A percentile compares a stretch with the other conserved stretches of the same genome.
Conservation (phyloP, 2,888 invertebrate genomes). For the Oscheius sp. region DNA sequence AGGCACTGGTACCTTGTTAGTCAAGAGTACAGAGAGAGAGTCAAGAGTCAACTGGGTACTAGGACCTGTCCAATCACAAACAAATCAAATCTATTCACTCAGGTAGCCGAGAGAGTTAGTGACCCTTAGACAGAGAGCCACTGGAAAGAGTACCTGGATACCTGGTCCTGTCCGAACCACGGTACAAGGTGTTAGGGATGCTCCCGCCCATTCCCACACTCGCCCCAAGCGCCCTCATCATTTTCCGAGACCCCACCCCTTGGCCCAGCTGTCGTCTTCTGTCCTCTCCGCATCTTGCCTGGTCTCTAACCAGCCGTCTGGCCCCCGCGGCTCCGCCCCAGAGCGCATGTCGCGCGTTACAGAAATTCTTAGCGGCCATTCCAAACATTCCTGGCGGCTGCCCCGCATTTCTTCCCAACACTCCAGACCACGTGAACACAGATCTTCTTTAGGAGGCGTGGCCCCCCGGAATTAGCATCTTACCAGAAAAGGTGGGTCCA, state of each 20-base stretch:
- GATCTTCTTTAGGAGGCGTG: slow-evolving; percentile 27
- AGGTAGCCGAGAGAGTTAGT: no score
- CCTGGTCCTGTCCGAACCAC: no score
- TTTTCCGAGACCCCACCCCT: not conserved
- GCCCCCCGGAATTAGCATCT: not conserved
- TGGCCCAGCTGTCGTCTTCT: slow-evolving; percentile 14
- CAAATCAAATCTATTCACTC: not conserved
- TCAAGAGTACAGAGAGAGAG: not conserved
- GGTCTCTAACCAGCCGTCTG: not conserved
- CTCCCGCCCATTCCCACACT: slow-evolving; percentile 8
- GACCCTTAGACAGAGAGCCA: no score
- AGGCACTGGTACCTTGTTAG: not conserved
- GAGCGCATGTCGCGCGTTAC: slow-evolving; percentile 38
- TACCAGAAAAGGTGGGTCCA: no score
- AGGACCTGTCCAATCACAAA: no score
- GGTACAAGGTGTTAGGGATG: not conserved
- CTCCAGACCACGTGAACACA: slow-evolving; percentile 11
- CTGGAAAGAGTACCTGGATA: no score
- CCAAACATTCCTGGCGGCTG: slow-evolving; percentile 39
- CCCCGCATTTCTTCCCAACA: slow-evolving; percentile 28
- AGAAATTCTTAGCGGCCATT: slow-evolving; percentile 38
- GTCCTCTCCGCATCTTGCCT: not conserved
- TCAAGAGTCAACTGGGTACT: not conserved
- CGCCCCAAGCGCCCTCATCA: not conserved
- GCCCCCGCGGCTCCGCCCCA: slow-evolving; percentile 3